These are phyloP conservation scores for Muraenolepis orangiensis DNA, from an alignment of 2,797 vertebrate species.

Conservation along the genomic window DNA sequence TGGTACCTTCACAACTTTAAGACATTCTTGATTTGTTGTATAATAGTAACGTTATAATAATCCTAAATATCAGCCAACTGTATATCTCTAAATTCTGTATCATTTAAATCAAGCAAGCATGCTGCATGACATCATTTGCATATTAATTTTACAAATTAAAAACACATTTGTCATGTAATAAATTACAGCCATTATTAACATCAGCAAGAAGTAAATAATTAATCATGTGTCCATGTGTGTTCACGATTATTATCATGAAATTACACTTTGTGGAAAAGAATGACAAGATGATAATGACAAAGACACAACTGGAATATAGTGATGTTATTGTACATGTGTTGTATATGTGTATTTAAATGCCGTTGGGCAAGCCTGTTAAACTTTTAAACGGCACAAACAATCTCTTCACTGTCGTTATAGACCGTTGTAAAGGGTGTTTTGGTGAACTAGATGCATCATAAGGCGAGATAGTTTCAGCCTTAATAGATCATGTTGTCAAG, in stretches of 20 bases:
- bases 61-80: background rate
- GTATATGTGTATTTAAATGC: too few relatives aligned
- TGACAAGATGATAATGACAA: too few relatives aligned
- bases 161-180: background rate
- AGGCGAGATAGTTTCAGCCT: constrained; percentile 32
- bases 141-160: background rate
- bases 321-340: background rate
- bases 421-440: constrained; percentile 17
- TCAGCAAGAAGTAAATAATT: background rate
- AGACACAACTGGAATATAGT: too few relatives aligned
- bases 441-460: constrained; percentile 31
- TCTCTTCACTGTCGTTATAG: background rate
- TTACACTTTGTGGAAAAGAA: background rate
- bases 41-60: background rate
- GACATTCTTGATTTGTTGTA: background rate
- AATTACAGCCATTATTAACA: background rate
- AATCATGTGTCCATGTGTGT: background rate
- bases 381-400: background rate
- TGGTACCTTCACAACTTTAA: background rate
- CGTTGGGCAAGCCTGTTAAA: background rate
- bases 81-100: background rate
- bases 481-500: constrained; percentile 26
- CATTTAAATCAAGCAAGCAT: background rate
- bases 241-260: background rate
- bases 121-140: background rate